These are phyloP conservation scores for Hiodon alosoides DNA, from an alignment of 2,113 vertebrate species.

Conservation along the genomic window DNA sequence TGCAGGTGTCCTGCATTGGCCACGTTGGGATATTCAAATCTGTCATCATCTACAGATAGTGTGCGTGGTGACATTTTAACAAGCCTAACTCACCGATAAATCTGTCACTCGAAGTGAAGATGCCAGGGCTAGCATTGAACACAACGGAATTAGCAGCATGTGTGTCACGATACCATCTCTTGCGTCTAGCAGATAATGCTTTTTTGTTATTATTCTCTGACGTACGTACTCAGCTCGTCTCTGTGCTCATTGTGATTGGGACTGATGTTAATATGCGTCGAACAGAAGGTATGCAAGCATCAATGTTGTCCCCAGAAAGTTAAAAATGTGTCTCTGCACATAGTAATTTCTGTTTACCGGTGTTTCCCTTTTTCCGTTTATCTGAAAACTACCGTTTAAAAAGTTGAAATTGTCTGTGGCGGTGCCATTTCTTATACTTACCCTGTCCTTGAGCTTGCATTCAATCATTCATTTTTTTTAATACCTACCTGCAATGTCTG, in stretches of 20 bases:
- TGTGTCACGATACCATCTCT: slow-evolving; percentile 1
- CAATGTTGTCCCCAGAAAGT: too few relatives aligned
- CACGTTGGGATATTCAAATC: slow-evolving; percentile 5
- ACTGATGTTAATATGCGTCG: background rate
- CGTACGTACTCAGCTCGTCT: background rate
- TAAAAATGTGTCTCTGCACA: background rate
- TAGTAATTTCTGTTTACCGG: background rate
- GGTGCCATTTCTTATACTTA: background rate
- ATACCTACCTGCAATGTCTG: slow-evolving; percentile 3
- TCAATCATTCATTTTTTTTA: slow-evolving; percentile 11
- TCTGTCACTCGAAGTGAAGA: background rate
- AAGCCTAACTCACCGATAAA: background rate
- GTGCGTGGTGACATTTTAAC: background rate
- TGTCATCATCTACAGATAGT: background rate
- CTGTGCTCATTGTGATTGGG: background rate
- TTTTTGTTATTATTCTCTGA: background rate
- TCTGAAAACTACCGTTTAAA: background rate
- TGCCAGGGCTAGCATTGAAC: background rate
- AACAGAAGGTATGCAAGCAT: too few relatives aligned
- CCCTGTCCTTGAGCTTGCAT: slow-evolving; percentile 12
- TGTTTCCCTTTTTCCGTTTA: background rate
- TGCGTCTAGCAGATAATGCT: background rate
- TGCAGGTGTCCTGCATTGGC: too few relatives aligned
- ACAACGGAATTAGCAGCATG: background rate
- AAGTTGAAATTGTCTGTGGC: slow-evolving; percentile 6